Conservation (phyloP, 2,797 vertebrate species). For the Sebastes elongatus region DNA sequence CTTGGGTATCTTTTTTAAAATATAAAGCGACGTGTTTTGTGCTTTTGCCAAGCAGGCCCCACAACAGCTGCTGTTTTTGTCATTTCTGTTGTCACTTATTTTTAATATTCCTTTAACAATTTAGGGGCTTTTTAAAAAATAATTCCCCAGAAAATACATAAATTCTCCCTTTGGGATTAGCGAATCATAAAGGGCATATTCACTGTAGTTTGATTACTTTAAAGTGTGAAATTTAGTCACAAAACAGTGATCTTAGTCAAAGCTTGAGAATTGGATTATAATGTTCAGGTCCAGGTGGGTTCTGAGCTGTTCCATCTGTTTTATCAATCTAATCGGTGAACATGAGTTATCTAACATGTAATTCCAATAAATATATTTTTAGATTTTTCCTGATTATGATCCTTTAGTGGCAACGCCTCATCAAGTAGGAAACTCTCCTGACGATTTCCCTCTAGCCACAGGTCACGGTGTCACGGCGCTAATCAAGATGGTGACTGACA, state of each 20-base stretch:
- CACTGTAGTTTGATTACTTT: background rate
- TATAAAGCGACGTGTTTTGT: background rate
- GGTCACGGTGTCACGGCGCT: rapidly evolving
- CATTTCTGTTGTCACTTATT: background rate
- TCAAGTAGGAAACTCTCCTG: too few species aligned
- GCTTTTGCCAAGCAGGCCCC: background rate
- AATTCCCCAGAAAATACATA: background rate
- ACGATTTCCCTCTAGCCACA: too few species aligned
- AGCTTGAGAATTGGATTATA: background rate
- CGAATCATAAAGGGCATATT: background rate
- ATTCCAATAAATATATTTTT: background rate
- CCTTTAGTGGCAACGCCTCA: background rate
- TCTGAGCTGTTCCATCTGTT: background rate
- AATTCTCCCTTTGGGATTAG: background rate
- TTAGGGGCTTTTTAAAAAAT: background rate
- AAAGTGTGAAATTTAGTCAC: background rate
- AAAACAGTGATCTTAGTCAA: background rate
- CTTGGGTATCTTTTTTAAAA: conserved; percentile 1
- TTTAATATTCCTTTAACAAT: background rate
- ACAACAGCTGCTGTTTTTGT: background rate
- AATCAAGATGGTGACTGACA: too few species aligned
- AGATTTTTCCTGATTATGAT: background rate
- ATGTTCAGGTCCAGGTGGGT: background rate
- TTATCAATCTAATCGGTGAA: background rate
- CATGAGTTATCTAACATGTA: background rate